phyloP scores from a whole-genome alignment of 1,140 invertebrate genomes.

The Pentalonia nigronervosa region DNA sequence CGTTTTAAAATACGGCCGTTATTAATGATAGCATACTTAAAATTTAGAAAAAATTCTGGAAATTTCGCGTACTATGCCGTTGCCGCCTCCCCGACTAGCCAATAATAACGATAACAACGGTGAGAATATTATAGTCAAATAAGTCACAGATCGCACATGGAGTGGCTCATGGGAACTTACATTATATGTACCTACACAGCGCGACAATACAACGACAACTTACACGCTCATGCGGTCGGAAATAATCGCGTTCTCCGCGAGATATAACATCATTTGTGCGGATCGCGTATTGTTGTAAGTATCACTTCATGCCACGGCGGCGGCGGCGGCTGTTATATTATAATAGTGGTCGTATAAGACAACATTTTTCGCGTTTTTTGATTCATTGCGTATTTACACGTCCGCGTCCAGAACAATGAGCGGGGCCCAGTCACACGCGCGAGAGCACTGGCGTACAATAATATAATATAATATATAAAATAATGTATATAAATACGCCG shows the following conservation, averaged over 20 bases:
- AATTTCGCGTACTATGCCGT: too few species aligned
- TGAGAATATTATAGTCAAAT: neutral
- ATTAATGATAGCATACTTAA: too few species aligned
- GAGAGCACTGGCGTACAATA: neutral
- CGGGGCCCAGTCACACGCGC: neutral
- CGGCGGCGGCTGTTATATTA: neutral
- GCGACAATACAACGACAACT: neutral
- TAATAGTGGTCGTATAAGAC: neutral
- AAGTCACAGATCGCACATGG: neutral
- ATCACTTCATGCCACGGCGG: neutral
- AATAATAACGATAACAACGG: too few species aligned
- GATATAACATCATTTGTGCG: neutral
- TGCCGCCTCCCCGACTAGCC: too few species aligned
- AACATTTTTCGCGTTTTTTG: slow-evolving; percentile 49
- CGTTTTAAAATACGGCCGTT: neutral
- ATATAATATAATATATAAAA: slow-evolving; percentile 5
- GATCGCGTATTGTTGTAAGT: neutral
- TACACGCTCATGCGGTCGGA: neutral
- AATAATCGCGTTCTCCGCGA: neutral
- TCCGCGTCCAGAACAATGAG: slow-evolving; percentile 44
- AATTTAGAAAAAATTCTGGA: too few species aligned
- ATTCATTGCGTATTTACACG: slow-evolving; percentile 41
- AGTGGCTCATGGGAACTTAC: neutral
- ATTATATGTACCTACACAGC: neutral
- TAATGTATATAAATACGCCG: neutral